Conservation (phyloP, 35 echinoderm and acorn worm genomes). For the Antedon bifida region DNA sequence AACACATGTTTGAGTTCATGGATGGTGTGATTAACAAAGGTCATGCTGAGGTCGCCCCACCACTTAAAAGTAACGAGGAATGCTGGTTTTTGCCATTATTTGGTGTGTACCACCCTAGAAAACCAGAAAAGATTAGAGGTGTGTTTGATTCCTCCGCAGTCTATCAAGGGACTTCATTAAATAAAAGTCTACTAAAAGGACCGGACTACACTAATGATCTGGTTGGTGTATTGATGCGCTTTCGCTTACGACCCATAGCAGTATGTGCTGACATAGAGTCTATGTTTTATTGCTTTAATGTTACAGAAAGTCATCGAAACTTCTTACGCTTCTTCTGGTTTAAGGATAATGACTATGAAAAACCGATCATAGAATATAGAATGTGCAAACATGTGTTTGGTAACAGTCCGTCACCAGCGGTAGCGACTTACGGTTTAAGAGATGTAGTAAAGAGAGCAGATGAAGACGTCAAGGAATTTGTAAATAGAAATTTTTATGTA, state of each 20-base stretch:
- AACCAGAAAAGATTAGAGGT: slow-evolving; percentile 13
- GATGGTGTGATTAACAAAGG: slow-evolving; percentile 13
- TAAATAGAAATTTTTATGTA: too few relatives aligned
- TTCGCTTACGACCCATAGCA: slow-evolving; percentile 9
- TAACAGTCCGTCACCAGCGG: not conserved
- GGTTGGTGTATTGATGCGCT: slow-evolving; percentile 34
- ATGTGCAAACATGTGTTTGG: not conserved
- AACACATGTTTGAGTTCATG: slow-evolving; percentile 28
- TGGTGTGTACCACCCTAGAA: slow-evolving; percentile 24
- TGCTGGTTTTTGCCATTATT: slow-evolving; percentile 39
- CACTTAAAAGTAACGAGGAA: not conserved
- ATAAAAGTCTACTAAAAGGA: slow-evolving; percentile 14
- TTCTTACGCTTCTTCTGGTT: not conserved
- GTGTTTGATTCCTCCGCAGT: slow-evolving; percentile 25
- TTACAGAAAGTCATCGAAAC: not conserved
- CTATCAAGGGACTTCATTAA: slow-evolving; percentile 30
- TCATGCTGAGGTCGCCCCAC: slow-evolving; percentile 19
- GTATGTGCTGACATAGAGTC: not conserved
- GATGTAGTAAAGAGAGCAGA: too few relatives aligned
- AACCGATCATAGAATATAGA: not conserved
- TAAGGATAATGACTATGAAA: not conserved
- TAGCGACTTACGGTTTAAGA: not conserved
- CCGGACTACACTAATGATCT: slow-evolving; percentile 24
- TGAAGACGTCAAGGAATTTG: too few relatives aligned
- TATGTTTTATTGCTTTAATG: not conserved